A percentile compares a stretch with the other conserved stretches of the same genome.
Evolutionary conservation across 2,888 invertebrate species (phyloP).

Genomic region (Ichneumoninae sp.): DNA sequence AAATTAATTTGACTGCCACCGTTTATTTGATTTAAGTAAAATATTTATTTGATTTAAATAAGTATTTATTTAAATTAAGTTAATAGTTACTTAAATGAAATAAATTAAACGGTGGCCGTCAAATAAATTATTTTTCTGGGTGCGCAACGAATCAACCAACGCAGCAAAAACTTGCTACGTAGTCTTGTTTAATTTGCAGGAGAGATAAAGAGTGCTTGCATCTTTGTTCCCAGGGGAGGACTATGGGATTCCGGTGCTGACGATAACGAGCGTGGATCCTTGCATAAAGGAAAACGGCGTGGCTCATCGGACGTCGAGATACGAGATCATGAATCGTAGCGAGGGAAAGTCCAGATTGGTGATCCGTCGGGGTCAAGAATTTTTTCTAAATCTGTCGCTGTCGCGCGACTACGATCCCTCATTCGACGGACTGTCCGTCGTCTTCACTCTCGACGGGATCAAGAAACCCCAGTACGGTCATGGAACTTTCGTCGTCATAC

Average conservation of each 20-base stretch:
- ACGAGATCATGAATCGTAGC: slow-evolving; percentile 89
- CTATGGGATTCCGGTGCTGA: slow-evolving; percentile 86
- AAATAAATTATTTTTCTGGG: too few species aligned
- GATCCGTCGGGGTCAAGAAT: slow-evolving; percentile 93
- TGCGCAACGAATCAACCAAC: too few species aligned
- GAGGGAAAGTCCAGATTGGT: slow-evolving; percentile 88
- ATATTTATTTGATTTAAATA: too few species aligned
- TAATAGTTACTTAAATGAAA: too few species aligned
- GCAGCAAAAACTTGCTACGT: not conserved
- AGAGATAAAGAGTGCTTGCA: not conserved
- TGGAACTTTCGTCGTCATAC: slow-evolving; percentile 91
- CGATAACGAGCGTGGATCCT: slow-evolving; percentile 90
- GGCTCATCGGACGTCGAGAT: slow-evolving; percentile 92
- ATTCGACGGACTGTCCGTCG: slow-evolving; percentile 92
- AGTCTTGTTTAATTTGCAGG: not conserved
- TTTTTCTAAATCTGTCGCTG: slow-evolving; percentile 90
- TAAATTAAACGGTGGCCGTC: too few species aligned
- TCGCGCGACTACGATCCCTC: slow-evolving; percentile 90
- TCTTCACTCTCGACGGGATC: slow-evolving; percentile 92
- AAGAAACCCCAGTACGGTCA: slow-evolving; percentile 92
- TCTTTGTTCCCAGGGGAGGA: slow-evolving; percentile 77
- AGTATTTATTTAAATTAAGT: too few species aligned
- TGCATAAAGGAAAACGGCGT: slow-evolving; percentile 90
- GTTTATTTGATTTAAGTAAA: too few species aligned
- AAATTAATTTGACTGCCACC: too few species aligned